Percentiles rank a stretch among this genome's conserved stretches.
phyloP scores from a whole-genome alignment of 2,888 invertebrate genomes.

The Cosmorhoe ocellata region DNA sequence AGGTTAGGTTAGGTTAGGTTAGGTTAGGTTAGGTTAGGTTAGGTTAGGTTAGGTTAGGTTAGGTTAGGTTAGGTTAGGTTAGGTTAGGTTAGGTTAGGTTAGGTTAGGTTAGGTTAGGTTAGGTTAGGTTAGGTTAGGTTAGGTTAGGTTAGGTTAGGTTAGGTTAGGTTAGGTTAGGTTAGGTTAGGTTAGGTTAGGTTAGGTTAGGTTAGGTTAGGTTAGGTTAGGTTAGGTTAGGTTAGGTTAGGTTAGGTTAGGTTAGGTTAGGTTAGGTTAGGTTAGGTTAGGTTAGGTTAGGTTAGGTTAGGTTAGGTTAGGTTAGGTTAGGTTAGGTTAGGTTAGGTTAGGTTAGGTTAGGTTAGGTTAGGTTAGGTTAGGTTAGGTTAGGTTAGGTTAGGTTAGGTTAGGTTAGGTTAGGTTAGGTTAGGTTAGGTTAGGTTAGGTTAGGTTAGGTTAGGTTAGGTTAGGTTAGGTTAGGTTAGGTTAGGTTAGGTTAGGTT shows the following conservation, averaged over 20 bases:
- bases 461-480: background rate
- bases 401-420: background rate
- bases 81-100: background rate
- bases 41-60: background rate
- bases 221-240: constrained; percentile 1
- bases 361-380: background rate
- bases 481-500: background rate
- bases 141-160: constrained; percentile 1
- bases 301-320: constrained; percentile 1
- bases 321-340: constrained; percentile 1
- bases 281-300: constrained; percentile 1
- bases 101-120: constrained; percentile 1
- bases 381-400: background rate
- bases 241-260: constrained; percentile 1
- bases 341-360: background rate
- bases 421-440: background rate
- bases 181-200: constrained; percentile 1
- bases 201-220: constrained; percentile 1
- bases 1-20: background rate
- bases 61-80: background rate
- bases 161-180: constrained; percentile 1
- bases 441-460: background rate
- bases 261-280: constrained; percentile 1
- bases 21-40: background rate
- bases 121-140: constrained; percentile 1